These are phyloP conservation scores for Keiferia lycopersicella DNA, from an alignment of 2,888 invertebrate species.

Conservation along the genomic window DNA sequence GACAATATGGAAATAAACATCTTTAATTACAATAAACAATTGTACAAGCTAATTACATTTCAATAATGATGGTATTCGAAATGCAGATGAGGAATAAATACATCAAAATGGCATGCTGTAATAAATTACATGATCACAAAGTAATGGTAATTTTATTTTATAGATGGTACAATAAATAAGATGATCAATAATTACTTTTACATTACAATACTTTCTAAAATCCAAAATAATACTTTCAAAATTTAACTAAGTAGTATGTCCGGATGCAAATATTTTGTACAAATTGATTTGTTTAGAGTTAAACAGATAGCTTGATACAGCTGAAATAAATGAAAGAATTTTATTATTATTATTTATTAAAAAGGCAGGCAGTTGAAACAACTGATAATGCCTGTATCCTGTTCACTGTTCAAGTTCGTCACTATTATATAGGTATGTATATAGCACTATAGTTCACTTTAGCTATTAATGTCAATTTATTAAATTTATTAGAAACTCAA, in stretches of 20 bases:
- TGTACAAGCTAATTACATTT: constrained; percentile 32
- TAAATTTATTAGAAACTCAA: too few species aligned
- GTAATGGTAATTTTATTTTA: constrained; percentile 11
- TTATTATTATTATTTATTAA: too few species aligned
- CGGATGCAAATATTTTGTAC: not conserved
- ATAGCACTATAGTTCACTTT: too few species aligned
- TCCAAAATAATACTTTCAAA: constrained; percentile 19
- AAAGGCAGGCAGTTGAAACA: too few species aligned
- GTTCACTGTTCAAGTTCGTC: too few species aligned
- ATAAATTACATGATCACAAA: constrained; percentile 15
- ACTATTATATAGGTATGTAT: too few species aligned
- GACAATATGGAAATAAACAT: constrained; percentile 28
- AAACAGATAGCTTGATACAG: not conserved
- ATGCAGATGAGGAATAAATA: constrained; percentile 40
- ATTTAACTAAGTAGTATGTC: constrained; percentile 8
- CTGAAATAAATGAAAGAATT: constrained; percentile 4
- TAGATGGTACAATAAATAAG: constrained; percentile 29
- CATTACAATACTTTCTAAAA: constrained; percentile 33
- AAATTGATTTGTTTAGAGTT: not conserved
- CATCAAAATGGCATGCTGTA: constrained; percentile 30
- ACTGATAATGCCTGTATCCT: too few species aligned
- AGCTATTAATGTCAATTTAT: too few species aligned
- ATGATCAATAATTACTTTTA: constrained; percentile 27
- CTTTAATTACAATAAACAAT: constrained; percentile 39
- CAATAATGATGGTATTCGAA: constrained; percentile 27